Conservation (phyloP, 2,888 invertebrate species). For the Teleogryllus oceanicus region DNA sequence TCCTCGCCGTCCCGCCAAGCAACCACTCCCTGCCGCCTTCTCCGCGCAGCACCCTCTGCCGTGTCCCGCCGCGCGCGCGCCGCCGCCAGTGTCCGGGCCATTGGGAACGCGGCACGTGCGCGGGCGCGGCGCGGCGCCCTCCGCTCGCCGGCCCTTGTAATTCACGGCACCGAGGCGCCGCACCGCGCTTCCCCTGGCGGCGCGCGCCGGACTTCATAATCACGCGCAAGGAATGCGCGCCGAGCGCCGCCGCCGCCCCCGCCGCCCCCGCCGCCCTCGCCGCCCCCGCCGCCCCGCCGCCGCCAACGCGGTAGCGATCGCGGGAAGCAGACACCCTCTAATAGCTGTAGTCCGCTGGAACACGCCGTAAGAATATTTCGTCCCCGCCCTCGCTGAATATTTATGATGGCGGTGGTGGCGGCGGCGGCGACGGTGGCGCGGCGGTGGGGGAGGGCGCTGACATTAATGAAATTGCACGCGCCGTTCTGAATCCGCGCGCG, state of each 20-base stretch:
- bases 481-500: background rate
- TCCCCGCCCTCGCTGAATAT: constrained; percentile 8
- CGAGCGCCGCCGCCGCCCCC: background rate
- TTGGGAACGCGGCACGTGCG: too few species aligned
- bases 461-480: constrained; percentile 18
- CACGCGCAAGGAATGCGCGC: background rate
- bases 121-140: too few species aligned
- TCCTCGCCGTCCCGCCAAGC: too few species aligned
- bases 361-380: constrained; percentile 18
- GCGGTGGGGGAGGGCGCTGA: background rate
- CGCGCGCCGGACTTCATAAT: background rate
- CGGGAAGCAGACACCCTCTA: background rate
- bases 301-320: background rate
- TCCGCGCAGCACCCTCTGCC: too few species aligned
- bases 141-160: too few species aligned
- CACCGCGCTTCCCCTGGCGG: too few species aligned
- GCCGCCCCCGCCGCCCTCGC: too few species aligned
- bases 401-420: background rate
- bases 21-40: too few species aligned
- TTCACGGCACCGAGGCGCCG: too few species aligned
- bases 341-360: constrained; percentile 18
- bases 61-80: too few species aligned
- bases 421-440: background rate
- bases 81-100: too few species aligned
- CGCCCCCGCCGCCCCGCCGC: too few species aligned